Conservation (phyloP, 2,888 invertebrate genomes). For the Empis stercorea region DNA sequence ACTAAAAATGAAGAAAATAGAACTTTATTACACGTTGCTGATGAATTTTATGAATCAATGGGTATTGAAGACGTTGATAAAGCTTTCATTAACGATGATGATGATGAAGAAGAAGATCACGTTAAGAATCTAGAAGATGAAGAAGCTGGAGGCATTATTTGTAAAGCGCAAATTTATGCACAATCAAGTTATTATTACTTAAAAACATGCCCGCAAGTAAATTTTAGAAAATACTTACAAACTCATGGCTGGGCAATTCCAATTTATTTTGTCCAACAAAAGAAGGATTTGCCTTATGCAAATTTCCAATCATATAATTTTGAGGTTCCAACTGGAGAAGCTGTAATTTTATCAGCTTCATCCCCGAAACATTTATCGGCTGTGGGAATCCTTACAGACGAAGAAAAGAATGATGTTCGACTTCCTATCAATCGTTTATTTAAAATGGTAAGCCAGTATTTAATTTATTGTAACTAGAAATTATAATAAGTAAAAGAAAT, state of each 20-base stretch:
- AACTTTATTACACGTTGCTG: background rate
- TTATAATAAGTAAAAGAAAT: background rate
- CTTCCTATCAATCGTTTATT: conserved; percentile 12
- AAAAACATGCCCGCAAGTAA: conserved; percentile 30
- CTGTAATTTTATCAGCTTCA: conserved; percentile 28
- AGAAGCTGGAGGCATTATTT: conserved; percentile 4
- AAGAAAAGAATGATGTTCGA: background rate
- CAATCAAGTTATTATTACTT: conserved; percentile 28
- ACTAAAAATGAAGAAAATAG: background rate
- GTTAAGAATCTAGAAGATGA: background rate
- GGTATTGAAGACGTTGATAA: conserved; percentile 30
- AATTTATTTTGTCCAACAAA: conserved; percentile 27
- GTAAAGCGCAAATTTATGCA: conserved; percentile 29
- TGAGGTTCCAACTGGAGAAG: conserved; percentile 30
- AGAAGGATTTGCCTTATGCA: conserved; percentile 26
- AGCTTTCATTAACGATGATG: conserved; percentile 5
- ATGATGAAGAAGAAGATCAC: background rate
- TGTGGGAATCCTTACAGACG: conserved; percentile 22
- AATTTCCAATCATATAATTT: conserved; percentile 29
- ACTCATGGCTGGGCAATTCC: conserved; percentile 22
- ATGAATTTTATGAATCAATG: conserved; percentile 3
- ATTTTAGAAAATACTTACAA: conserved; percentile 29
- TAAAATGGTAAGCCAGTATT: conserved; percentile 8
- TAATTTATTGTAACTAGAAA: background rate
- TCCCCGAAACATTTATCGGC: conserved; percentile 26